phyloP scores from a whole-genome alignment of 2,888 invertebrate genomes.

The Caenorhabditis parvicauda region DNA sequence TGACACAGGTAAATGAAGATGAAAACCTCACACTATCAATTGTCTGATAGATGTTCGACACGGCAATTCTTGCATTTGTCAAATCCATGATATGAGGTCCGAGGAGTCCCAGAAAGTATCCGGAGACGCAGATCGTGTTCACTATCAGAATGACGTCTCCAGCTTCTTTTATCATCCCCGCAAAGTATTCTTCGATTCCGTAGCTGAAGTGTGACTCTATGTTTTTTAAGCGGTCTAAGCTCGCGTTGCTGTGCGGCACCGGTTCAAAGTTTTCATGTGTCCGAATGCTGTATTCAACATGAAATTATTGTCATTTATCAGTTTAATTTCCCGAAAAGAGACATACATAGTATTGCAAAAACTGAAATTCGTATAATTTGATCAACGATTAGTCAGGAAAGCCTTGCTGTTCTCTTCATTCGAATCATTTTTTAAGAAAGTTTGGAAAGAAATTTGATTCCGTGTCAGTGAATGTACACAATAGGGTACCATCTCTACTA shows the following conservation, averaged over 20 bases:
- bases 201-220: slow-evolving; percentile 27
- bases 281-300: too few species aligned
- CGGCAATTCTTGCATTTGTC: slow-evolving; percentile 29
- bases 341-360: not conserved
- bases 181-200: slow-evolving; percentile 25
- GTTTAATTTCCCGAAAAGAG: not conserved
- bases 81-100: slow-evolving; percentile 32
- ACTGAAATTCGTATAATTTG: not conserved
- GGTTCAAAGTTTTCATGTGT: too few species aligned
- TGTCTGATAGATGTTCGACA: slow-evolving; percentile 25
- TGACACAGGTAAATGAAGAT: not conserved
- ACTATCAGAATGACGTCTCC: slow-evolving; percentile 41
- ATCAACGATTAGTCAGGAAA: not conserved
- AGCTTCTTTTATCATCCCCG: slow-evolving; percentile 25
- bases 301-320: too few species aligned
- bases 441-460: too few species aligned
- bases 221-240: too few species aligned
- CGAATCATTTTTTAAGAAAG: too few species aligned
- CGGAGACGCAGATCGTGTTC: slow-evolving; percentile 35
- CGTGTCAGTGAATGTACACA: too few species aligned
- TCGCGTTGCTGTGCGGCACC: too few species aligned
- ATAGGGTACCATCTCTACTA: too few species aligned
- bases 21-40: slow-evolving; percentile 15
- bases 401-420: too few species aligned
- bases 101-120: slow-evolving; percentile 34